These are phyloP conservation scores for Heterodera carotae DNA, from an alignment of 1,140 invertebrate genomes.

Conservation along the genomic window DNA sequence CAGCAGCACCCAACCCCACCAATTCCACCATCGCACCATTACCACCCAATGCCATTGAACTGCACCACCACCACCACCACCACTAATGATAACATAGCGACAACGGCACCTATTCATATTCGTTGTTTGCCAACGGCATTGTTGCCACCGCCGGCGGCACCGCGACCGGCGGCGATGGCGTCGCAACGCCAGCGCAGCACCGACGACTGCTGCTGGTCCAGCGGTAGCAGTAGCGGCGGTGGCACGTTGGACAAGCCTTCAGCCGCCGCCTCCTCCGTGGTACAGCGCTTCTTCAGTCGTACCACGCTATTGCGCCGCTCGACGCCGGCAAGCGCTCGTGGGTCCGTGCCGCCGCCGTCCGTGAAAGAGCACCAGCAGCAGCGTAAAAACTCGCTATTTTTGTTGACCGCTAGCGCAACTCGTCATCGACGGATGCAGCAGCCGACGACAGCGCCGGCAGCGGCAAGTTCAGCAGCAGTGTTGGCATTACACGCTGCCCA, in stretches of 20 bases:
- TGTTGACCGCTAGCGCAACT: not conserved
- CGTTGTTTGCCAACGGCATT: no score
- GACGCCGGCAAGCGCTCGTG: conserved; percentile 17
- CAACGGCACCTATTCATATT: not conserved
- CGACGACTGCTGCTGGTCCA: not conserved
- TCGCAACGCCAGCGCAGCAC: conserved; percentile 25
- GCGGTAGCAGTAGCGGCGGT: conserved; percentile 5
- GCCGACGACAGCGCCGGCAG: not conserved
- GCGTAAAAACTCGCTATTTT: not conserved
- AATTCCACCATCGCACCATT: conserved; percentile 10
- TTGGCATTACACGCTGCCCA: not conserved
- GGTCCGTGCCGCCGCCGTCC: no score
- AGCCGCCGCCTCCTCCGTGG: conserved; percentile 27
- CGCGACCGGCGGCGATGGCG: not conserved
- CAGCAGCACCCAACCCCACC: conserved; percentile 4
- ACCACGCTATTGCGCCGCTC: conserved; percentile 35
- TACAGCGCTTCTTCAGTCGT: conserved; percentile 38
- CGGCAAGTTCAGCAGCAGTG: not conserved
- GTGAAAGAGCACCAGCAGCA: not conserved
- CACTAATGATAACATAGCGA: not conserved
- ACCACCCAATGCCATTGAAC: not conserved
- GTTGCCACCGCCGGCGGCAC: conserved; percentile 4
- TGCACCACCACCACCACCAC: not conserved
- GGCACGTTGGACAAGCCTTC: not conserved
- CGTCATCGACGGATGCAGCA: not conserved